A percentile compares a stretch with the other conserved stretches of the same genome.
phyloP scores from a whole-genome alignment of 92 coral and sea anemone genomes.

The Blastomussa wellsi region DNA sequence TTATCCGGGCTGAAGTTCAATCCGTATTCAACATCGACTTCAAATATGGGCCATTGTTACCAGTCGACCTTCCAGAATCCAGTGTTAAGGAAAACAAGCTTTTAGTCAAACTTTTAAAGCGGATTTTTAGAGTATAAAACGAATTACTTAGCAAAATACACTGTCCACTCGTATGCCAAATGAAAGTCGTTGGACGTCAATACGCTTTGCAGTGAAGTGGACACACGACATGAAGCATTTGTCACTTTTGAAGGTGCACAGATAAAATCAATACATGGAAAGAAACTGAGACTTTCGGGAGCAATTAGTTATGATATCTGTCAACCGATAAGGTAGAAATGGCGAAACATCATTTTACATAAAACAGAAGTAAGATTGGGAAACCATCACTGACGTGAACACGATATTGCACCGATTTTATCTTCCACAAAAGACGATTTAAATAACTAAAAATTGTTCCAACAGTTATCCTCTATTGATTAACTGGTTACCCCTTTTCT shows the following conservation, averaged over 20 bases:
- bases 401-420: not conserved
- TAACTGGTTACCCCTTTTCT: not conserved
- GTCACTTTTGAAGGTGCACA: not conserved
- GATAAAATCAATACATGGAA: conserved; percentile 2
- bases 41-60: not conserved
- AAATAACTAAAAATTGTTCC: not conserved
- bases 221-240: not conserved
- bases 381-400: not conserved
- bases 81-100: not conserved
- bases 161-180: not conserved
- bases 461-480: not conserved
- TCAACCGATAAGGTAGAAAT: conserved; percentile 10
- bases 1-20: not conserved
- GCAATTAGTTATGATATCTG: conserved; percentile 17
- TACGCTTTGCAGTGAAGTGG: not conserved
- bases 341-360: conserved; percentile 3
- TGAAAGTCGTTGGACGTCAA: not conserved
- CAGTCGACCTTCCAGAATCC: not conserved
- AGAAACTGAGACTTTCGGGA: not conserved
- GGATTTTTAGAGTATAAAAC: not conserved
- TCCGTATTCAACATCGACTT: not conserved
- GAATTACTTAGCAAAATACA: not conserved
- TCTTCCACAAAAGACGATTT: not conserved
- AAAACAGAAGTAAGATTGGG: not conserved
- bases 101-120: not conserved